Evolutionary conservation across 2,888 invertebrate species (phyloP), one percentile per base, ranked within the genome.

Genomic region (Nomada ruficornis): DNA sequence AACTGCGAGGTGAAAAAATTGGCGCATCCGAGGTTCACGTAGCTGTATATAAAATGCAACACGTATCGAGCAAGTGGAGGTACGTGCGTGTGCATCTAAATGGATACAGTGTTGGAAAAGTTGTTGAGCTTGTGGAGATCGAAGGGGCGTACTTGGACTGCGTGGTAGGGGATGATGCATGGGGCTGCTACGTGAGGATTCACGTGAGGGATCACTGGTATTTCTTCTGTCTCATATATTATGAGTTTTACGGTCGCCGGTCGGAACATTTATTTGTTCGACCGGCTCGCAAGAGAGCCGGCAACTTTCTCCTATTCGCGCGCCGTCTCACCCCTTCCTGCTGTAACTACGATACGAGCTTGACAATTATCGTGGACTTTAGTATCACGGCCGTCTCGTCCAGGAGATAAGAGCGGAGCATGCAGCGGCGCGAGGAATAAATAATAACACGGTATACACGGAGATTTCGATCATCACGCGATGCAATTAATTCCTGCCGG

Each of bases 211-310:
- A 91, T 91, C 89, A 88, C 84, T 76, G 87, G 89, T 90, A 91
- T 92, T 91, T 90, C 90, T 91, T 90, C 88, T 88, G 89, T 91
- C 91, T 90, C 90, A 91, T 92, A 91, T 90, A 91, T 91, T 90
- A 91, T 89, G 88, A 91, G 90, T 91, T 92, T 92, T 89, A 90
- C 89, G 90, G 88, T 89, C 90, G 90, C 86, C 90, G 89, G 90
- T 91, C 91, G 88, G 87, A 90, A 90, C 89, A 88, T 90, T 91
- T 90, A 91, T 91, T 91, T 89, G 90, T 90, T 88, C 86, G 90
- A 89, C 89, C 90, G 88, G 70, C 85, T 83, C 68, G 88, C 83
- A 83, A 87, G 89, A 84, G 89, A 86, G 84, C 85, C 84, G 70
- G 29, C 18, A 79, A 83, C 82, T 82, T 83, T 75, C 76, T 80